Evolutionary conservation across 2,113 vertebrate species (phyloP), one percentile per base, ranked within the genome.

Genomic region (Perca flavescens): DNA sequence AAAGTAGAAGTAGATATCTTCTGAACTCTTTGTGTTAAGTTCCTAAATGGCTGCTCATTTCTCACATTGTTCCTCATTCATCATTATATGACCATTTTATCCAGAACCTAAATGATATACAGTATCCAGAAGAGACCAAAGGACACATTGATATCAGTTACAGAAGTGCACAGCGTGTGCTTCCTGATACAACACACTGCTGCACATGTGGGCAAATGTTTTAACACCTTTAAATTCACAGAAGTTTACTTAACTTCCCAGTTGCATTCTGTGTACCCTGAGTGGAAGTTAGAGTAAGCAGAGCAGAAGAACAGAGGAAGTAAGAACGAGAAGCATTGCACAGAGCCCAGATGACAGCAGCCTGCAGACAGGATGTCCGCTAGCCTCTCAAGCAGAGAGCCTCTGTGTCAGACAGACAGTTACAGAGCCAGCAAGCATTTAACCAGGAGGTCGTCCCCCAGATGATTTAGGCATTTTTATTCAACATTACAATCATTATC

Each of bases 321-420:
- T 92, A 65, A 85, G 73, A 88, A 70, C 0, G 25, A 92, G 74
- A 90, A 91, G 77, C 72, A 19, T 53, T 84, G 78, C 86, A 66
- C 21, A 62, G 71, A 73, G 74, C 31, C 40, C 74, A 82, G 83
- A 88, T 88, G 86, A 84, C 81, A 87, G 79, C 83, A 78, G 66
- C 64, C 9, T 57, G 72, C 66, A 92, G 89, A 93, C 93, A 94
- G 94, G 92, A 94, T 92, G 83, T 93, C 89, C 86, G 72, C 57
- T 47, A 88, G 74, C 47, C 75, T 93, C 82, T 86, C 91, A 87
- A 80, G 92, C 92, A 89, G 62, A 93, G 86, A 94, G 83, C 91
- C 90, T 91, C 64, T 68, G 47, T 50, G 47, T 77, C 76, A 83
- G 5, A 79, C 81, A 78, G 73, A 58, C 49, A 25, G 22, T 40